Conservation (phyloP, 2,888 invertebrate genomes). For the Plagodis dolabraria region DNA sequence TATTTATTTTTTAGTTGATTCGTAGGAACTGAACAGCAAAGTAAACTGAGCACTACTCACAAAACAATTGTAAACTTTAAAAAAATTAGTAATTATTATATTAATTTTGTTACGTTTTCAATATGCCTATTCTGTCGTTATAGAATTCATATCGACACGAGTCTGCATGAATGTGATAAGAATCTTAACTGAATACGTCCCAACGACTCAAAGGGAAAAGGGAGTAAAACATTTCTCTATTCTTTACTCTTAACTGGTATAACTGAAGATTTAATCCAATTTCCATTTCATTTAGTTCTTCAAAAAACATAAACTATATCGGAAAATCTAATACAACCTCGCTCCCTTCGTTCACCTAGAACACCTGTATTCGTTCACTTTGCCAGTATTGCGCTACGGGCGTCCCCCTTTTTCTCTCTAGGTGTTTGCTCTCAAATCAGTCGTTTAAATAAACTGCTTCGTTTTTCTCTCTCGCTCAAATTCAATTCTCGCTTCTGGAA, state of each 20-base stretch:
- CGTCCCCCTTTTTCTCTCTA: constrained; percentile 46
- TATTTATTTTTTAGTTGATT: no score
- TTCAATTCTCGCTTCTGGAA: constrained; percentile 68
- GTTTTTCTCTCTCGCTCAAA: constrained; percentile 65
- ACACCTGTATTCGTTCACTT: constrained; percentile 36
- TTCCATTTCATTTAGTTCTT: constrained; percentile 8
- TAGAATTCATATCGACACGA: no score
- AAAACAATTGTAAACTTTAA: no score
- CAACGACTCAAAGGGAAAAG: no score
- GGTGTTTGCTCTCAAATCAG: constrained; percentile 80
- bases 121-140: no score
- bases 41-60: no score
- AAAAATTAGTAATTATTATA: no score
- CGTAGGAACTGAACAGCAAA: no score
- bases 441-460: constrained; percentile 77
- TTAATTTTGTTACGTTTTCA: no score
- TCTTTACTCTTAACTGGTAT: background rate
- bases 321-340: constrained; percentile 21
- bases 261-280: background rate
- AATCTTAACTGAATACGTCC: no score
- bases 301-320: constrained; percentile 24
- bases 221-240: no score
- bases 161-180: no score
- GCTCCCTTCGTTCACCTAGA: constrained; percentile 14
- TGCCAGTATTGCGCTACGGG: constrained; percentile 58